Base-by-base conservation (phyloP, 2,888 invertebrate genomes). In the Amblyjoppa fuscipennis region DNA sequence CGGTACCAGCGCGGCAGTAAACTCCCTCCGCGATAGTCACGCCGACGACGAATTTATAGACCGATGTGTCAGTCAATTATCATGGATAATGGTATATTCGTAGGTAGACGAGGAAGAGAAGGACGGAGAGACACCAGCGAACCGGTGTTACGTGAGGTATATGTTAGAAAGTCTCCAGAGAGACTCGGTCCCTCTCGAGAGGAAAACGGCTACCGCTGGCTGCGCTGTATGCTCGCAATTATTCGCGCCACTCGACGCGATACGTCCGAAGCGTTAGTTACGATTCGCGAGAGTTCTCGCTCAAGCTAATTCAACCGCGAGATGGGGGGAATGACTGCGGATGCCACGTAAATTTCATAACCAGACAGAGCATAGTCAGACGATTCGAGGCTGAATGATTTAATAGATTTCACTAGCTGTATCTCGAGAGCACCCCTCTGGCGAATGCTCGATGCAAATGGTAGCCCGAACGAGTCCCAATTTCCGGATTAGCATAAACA, bases 251-350 rank as follows among this genome's bases (percentile, higher is more conserved):
- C 59, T 71, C 79, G 79, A 70, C 79, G 70, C 61, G 59, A 71
- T 79, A 49, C 61, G 79, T 71, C 69, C 79, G 61, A 70, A 69
- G 79, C 59, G 70, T 71, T 79, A 69, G 79, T 70, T 70, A 79
- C 79, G 71, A 79, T 70, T 59, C 70, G 49, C 79, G 41, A 13
- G 41, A 61, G n/a, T 45, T 56, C 51, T 38, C 68, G 75, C 51
- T 49, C 45, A 28, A n/a, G 66, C 66, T 76, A 76, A 76, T 76
- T 66, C 49, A 66, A 76, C 66, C 13, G 34, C 45, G 20, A 31
- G 51, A 31, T 64, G 28, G 28, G 49, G 28, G 71, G 31, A 38
- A 53, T 20, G 41, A n/a, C 13, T 20, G 3, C 6, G 64, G 49
- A 53, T 66, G 51, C 64, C 64, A 76, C 76, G 76, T 76, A 66